Evolutionary conservation across 2,888 invertebrate genomes (phyloP).

Genomic region (Syritta pipiens): DNA sequence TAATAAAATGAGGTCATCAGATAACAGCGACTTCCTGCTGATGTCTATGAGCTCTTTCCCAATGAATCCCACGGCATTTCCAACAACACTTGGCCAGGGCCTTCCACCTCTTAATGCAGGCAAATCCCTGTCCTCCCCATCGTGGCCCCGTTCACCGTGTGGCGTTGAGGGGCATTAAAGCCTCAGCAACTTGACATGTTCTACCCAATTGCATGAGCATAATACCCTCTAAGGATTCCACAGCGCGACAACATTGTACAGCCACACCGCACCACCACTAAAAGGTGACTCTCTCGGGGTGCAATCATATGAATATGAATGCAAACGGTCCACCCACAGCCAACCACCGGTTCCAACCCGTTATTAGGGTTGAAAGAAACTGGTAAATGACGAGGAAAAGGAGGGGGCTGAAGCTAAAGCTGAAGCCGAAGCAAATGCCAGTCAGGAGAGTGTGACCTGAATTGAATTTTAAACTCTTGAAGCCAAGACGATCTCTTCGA

Average conservation of each 20-base stretch:
- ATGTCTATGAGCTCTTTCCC: slow-evolving; percentile 60
- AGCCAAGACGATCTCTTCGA: slow-evolving; percentile 6
- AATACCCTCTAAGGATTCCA: slow-evolving; percentile 54
- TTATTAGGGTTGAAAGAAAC: slow-evolving; percentile 36
- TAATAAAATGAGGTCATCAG: slow-evolving; percentile 66
- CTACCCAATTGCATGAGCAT: slow-evolving; percentile 66
- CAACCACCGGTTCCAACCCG: too few species aligned
- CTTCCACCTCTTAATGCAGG: slow-evolving; percentile 28
- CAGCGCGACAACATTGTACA: slow-evolving; percentile 56
- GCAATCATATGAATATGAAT: slow-evolving; percentile 68
- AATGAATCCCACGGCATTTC: slow-evolving; percentile 48
- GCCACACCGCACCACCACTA: slow-evolving; percentile 49
- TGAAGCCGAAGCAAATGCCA: too few species aligned
- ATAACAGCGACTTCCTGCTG: slow-evolving; percentile 60
- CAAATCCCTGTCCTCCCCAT: neutral
- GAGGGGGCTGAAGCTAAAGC: slow-evolving; percentile 24
- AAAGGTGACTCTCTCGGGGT: slow-evolving; percentile 26
- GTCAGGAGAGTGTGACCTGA: slow-evolving; percentile 61
- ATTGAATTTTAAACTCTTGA: slow-evolving; percentile 63
- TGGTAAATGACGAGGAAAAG: slow-evolving; percentile 24
- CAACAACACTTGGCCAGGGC: slow-evolving; percentile 24
- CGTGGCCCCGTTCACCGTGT: too few species aligned
- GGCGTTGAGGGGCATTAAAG: slow-evolving; percentile 30
- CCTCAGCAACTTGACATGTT: slow-evolving; percentile 61
- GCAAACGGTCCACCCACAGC: slow-evolving; percentile 50